These are phyloP conservation scores for Oncorhynchus gorbuscha DNA, from an alignment of 2,113 vertebrate genomes.

Conservation along the genomic window DNA sequence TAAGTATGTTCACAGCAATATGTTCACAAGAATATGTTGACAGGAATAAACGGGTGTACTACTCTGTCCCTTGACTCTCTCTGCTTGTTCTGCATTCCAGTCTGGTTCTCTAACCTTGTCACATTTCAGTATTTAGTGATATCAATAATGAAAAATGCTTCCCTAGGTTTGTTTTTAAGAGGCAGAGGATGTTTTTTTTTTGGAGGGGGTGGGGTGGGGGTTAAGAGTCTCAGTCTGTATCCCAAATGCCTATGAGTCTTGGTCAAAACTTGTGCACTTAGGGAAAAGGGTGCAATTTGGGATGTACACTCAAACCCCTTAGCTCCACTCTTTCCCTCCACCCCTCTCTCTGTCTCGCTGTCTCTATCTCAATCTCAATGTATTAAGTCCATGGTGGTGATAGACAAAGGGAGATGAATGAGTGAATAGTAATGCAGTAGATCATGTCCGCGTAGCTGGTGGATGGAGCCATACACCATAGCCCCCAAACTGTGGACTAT, in stretches of 20 bases:
- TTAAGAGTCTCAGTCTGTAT: not conserved
- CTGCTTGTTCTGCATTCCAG: not conserved
- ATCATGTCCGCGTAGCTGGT: constrained; percentile 48
- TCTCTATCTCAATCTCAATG: constrained; percentile 29
- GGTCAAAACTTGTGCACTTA: not conserved
- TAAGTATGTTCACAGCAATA: not conserved
- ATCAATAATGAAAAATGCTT: not conserved
- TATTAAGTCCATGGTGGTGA: constrained; percentile 30
- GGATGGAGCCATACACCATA: constrained; percentile 38
- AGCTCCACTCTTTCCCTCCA: constrained; percentile 1
- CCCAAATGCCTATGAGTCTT: not conserved
- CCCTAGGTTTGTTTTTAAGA: not conserved
- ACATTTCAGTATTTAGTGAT: not conserved
- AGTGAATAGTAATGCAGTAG: constrained; percentile 59
- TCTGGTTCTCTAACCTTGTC: not conserved
- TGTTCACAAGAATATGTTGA: not conserved
- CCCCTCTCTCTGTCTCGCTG: too few relatives aligned
- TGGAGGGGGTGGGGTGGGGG: not conserved
- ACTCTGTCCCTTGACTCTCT: not conserved
- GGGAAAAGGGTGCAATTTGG: not conserved
- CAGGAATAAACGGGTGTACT: not conserved
- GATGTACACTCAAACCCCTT: not conserved
- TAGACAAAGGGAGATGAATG: constrained; percentile 22
- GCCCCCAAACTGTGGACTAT: constrained; percentile 63
- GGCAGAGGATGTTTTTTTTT: not conserved